phyloP scores from a whole-genome alignment of 2,888 invertebrate species.

The Dexiosoma caninum region DNA sequence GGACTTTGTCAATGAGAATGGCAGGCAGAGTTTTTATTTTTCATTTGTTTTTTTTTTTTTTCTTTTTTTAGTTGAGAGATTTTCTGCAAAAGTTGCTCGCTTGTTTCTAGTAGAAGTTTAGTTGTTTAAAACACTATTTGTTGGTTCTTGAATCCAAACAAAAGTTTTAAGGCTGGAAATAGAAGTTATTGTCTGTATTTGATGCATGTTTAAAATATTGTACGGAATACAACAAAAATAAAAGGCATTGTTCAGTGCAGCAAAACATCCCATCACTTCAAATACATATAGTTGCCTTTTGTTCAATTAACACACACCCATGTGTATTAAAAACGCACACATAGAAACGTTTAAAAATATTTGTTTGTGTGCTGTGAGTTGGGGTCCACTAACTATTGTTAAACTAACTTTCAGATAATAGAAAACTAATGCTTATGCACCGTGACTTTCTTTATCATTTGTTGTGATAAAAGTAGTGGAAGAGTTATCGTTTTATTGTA shows the following conservation, averaged over 20 bases:
- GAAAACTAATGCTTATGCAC: slow-evolving; percentile 3
- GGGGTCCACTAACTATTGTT: background rate
- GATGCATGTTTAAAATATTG: slow-evolving; percentile 18
- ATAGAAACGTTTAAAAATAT: background rate
- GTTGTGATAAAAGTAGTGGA: slow-evolving; percentile 14
- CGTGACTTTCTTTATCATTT: slow-evolving; percentile 7
- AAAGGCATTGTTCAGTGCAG: slow-evolving; percentile 6
- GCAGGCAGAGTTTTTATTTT: background rate
- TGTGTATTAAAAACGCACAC: background rate
- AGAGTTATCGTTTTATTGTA: slow-evolving; percentile 45
- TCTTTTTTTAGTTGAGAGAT: too few relatives aligned
- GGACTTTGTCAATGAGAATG: background rate
- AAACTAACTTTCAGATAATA: slow-evolving; percentile 24
- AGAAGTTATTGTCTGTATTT: slow-evolving; percentile 33
- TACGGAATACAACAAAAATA: slow-evolving; percentile 2
- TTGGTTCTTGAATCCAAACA: background rate
- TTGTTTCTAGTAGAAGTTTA: background rate
- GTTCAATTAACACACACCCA: background rate
- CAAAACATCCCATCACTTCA: background rate
- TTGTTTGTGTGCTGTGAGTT: background rate
- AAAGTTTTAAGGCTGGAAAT: background rate
- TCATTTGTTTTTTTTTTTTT: too few relatives aligned
- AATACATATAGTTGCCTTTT: background rate
- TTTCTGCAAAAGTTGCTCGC: background rate
- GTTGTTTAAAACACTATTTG: background rate